Evolutionary conservation across 1,140 invertebrate species (phyloP).

Genomic region (Ostrea edulis): DNA sequence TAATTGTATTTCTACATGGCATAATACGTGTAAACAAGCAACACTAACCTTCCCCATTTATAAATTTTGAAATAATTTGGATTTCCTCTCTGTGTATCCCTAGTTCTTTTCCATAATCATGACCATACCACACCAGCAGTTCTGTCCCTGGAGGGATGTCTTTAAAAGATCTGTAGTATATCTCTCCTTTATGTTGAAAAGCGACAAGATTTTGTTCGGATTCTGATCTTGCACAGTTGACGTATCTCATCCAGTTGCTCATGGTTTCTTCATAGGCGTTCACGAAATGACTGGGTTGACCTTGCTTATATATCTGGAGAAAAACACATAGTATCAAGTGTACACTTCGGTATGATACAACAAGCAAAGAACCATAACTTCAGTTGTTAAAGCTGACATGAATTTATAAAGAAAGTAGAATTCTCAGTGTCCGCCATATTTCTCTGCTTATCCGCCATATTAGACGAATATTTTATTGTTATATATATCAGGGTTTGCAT

Average conservation of each 20-base stretch:
- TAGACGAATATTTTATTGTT: too few species aligned
- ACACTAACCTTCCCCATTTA: slow-evolving; percentile 57
- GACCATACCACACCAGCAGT: slow-evolving; percentile 81
- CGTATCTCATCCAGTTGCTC: slow-evolving; percentile 83
- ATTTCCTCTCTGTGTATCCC: slow-evolving; percentile 44
- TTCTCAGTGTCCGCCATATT: too few species aligned
- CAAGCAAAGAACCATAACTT: too few species aligned
- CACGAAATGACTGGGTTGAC: slow-evolving; percentile 76
- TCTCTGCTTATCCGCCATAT: too few species aligned
- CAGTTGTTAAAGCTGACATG: too few species aligned
- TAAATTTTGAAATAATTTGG: slow-evolving; percentile 40
- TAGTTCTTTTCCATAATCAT: slow-evolving; percentile 59
- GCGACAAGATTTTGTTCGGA: slow-evolving; percentile 82
- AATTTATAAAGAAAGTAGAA: too few species aligned
- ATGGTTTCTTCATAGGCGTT: slow-evolving; percentile 78
- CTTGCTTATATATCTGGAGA: slow-evolving; percentile 65
- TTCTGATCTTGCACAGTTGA: slow-evolving; percentile 82
- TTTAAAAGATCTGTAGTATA: slow-evolving; percentile 80
- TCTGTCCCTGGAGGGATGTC: slow-evolving; percentile 77
- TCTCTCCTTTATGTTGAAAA: slow-evolving; percentile 81
- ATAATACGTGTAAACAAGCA: neutral
- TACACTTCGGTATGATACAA: too few species aligned
- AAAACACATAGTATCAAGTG: neutral
- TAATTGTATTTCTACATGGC: neutral
- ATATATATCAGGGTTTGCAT: too few species aligned